These are phyloP conservation scores for Coilia nasus DNA, from an alignment of 2,797 vertebrate species.

Conservation along the genomic window DNA sequence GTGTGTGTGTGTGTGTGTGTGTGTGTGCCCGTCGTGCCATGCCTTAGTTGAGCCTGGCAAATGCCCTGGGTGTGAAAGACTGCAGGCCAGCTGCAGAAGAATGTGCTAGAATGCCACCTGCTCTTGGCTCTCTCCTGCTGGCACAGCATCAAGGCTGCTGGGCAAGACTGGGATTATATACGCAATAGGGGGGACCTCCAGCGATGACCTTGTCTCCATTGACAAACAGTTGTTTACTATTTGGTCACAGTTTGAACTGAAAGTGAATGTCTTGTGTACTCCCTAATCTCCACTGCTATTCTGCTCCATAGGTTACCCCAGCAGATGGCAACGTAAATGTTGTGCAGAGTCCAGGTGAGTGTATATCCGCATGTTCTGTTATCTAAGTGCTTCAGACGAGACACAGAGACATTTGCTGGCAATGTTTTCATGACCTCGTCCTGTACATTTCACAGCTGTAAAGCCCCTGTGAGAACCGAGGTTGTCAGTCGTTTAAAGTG, in stretches of 20 bases:
- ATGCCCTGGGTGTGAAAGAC: conserved; percentile 5
- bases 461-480: background rate
- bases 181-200: background rate
- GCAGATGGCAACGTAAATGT: conserved; percentile 50
- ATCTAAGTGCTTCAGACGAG: background rate
- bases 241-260: background rate
- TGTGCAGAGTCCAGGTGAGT: conserved; percentile 59
- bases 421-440: background rate
- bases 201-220: background rate
- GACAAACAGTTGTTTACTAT: background rate
- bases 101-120: background rate
- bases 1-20: background rate
- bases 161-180: background rate
- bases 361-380: background rate
- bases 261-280: background rate
- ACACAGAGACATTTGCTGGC: background rate
- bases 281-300: background rate
- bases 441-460: background rate
- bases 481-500: background rate
- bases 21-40: background rate
- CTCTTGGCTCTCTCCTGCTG: background rate
- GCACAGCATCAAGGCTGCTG: background rate
- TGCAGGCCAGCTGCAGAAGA: background rate
- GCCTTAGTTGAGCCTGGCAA: background rate
- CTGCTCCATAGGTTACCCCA: conserved; percentile 46